Evolutionary conservation across 2,797 vertebrate genomes (phyloP), one percentile per base, ranked within the genome.

Genomic region (Hephaestus fuliginosus): DNA sequence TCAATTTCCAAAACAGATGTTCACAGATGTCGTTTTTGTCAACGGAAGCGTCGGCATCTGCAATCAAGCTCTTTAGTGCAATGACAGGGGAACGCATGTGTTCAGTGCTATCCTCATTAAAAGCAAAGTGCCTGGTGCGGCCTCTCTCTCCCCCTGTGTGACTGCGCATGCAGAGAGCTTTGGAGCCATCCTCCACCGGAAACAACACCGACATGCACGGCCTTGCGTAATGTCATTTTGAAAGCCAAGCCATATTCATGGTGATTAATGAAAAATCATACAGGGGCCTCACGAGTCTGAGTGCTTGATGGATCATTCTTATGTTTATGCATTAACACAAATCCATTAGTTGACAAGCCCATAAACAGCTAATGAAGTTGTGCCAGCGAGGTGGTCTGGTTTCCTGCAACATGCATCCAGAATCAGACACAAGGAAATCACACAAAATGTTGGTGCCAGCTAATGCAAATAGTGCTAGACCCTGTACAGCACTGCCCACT

Each of bases 1-100:
- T 89, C 87, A 85, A 93, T 94, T 93, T 93, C 84, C 89, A 88
- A 93, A 95, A 90, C 93, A 95, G 94, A 93, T 93, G 92, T 88
- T 92, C 88, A 84, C 93, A 92, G 93, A 95, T 94, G 91, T 91
- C 70, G 51, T 89, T 91, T 89, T 88, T 84, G 88, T 91, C 83
- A 84, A 84, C 76, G 58, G 67, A 88, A 91, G 89, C 82, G 69
- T 87, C 61, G 57, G 89, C 90, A 86, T 92, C 87, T 90, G 88
- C 87, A 88, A 86, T 92, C 84, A 82, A 82, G 88, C 90, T 93
- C 89, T 90, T 94, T 91, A 88, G 83, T 82, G 70, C 73, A 55
- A 80, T 81, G 91, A 89, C 80, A 78, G 61, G 87, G 89, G 90
- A 87, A 71, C 14, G 65, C 81, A 46, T 79, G 92, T 89, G 91